Evolutionary conservation across 2,797 vertebrate genomes (phyloP).

Genomic region (Tauraco hartlaubi): DNA sequence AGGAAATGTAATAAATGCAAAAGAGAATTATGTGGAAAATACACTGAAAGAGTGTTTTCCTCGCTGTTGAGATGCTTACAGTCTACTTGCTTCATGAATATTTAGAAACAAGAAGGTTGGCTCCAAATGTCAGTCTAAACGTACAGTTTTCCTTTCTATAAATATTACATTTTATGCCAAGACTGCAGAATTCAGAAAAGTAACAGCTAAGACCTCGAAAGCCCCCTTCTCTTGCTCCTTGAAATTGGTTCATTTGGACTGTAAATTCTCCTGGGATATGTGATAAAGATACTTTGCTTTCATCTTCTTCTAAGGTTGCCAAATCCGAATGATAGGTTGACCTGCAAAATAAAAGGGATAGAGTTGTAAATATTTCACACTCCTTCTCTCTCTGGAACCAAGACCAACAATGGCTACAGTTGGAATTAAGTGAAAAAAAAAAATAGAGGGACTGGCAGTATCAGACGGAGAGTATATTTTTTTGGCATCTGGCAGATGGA

Average conservation of each 20-base stretch:
- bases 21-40: constrained; percentile 18
- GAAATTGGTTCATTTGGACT: constrained; percentile 53
- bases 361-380: constrained; percentile 44
- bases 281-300: constrained; percentile 51
- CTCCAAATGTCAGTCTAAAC: constrained; percentile 49
- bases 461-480: background rate
- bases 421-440: background rate
- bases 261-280: constrained; percentile 34
- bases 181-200: constrained; percentile 28
- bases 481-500: background rate
- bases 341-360: constrained; percentile 27
- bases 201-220: constrained; percentile 38
- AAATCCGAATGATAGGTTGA: constrained; percentile 5
- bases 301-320: constrained; percentile 10
- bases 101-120: constrained; percentile 57
- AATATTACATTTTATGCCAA: constrained; percentile 54
- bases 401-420: background rate
- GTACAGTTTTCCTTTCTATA: constrained; percentile 42
- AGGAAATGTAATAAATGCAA: background rate
- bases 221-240: background rate
- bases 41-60: background rate
- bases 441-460: background rate
- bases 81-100: constrained; percentile 65
- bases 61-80: background rate
- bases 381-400: background rate